Conservation (phyloP, 2,113 vertebrate species). For the Ifrita kowaldi region DNA sequence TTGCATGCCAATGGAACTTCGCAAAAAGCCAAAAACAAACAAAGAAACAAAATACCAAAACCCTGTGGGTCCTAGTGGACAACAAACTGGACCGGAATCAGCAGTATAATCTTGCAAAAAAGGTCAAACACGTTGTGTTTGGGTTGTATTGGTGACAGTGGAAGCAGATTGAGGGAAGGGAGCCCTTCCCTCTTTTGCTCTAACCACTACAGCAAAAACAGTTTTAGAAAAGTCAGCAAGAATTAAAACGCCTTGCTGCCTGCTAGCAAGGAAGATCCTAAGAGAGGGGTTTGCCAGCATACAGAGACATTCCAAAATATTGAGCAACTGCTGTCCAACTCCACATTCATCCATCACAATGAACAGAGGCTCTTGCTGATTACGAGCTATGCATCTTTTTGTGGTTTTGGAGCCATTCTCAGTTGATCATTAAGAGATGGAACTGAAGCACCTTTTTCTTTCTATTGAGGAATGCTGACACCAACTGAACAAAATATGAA, state of each 20-base stretch:
- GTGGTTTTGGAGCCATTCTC: not conserved
- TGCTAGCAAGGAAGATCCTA: not conserved
- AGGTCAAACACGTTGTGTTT: not conserved
- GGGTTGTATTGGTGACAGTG: not conserved
- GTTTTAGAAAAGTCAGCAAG: not conserved
- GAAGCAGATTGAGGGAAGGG: not conserved
- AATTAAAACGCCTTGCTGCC: not conserved
- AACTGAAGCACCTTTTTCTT: not conserved
- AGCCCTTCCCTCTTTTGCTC: not conserved
- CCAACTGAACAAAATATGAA: not conserved
- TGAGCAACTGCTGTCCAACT: not conserved
- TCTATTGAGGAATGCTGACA: not conserved
- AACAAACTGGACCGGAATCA: not conserved
- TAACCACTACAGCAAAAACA: not conserved
- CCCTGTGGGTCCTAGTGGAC: not conserved
- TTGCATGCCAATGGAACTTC: not conserved
- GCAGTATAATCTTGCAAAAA: not conserved
- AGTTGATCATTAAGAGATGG: not conserved
- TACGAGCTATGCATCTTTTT: not conserved
- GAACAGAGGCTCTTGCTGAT: not conserved
- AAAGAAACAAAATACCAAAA: no score
- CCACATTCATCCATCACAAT: not conserved
- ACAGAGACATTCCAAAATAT: not conserved
- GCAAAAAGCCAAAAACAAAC: not conserved
- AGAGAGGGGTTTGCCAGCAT: not conserved